Conservation (phyloP, 2,113 vertebrate species). For the Hippolais icterina region DNA sequence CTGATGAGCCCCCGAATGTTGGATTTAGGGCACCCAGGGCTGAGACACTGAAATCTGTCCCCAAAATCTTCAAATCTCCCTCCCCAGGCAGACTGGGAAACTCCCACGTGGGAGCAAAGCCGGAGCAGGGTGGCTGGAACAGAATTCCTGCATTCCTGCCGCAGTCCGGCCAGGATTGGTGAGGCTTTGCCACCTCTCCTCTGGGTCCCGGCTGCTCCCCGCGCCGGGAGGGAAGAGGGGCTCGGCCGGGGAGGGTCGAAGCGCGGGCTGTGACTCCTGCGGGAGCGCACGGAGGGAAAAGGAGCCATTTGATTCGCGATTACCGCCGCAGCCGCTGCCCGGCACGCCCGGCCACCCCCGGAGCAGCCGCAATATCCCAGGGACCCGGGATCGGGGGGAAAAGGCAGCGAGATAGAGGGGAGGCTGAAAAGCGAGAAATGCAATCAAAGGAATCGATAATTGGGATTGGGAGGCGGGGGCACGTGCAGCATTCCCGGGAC, state of each 20-base stretch:
- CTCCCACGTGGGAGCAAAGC: neutral
- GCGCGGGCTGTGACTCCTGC: neutral
- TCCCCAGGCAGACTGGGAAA: neutral
- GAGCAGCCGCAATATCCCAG: neutral
- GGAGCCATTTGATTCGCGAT: neutral
- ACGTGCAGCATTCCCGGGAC: neutral
- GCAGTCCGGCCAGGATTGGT: neutral
- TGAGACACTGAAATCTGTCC: neutral
- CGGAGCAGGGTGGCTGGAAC: rapidly evolving
- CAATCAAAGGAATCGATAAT: neutral
- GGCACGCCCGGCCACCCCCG: neutral
- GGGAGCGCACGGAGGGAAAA: constrained; percentile 21
- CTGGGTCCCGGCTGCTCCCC: neutral
- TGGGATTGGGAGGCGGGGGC: neutral
- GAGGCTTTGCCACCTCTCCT: neutral
- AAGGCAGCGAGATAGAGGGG: neutral
- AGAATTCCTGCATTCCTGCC: neutral
- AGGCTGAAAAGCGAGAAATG: neutral
- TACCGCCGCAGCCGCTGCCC: too few species aligned
- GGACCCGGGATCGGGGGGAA: neutral
- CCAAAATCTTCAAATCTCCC: neutral
- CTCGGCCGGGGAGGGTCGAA: neutral
- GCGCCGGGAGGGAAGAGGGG: neutral
- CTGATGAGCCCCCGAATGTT: neutral
- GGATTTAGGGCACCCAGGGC: neutral